Conservation (phyloP, 2,797 vertebrate genomes). For the Leptatherina wallacei region DNA sequence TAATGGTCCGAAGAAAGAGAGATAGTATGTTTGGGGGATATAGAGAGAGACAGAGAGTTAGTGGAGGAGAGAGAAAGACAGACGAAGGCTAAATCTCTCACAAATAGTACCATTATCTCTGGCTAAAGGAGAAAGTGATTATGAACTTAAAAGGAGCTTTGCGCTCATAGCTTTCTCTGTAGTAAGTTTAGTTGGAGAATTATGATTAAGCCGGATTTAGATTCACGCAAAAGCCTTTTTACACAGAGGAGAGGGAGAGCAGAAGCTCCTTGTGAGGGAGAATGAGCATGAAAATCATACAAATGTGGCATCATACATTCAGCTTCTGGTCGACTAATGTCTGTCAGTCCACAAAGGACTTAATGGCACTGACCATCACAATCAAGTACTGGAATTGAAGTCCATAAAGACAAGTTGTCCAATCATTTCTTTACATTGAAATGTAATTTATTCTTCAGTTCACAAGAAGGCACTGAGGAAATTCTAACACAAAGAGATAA, state of each 20-base stretch:
- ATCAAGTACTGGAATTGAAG: not conserved
- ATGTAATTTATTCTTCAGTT: constrained; percentile 4
- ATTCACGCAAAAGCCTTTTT: constrained; percentile 68
- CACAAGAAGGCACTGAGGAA: constrained; percentile 18
- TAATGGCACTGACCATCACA: not conserved
- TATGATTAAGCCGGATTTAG: constrained; percentile 77
- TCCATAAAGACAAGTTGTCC: not conserved
- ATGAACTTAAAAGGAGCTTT: constrained; percentile 83
- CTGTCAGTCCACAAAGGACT: not conserved
- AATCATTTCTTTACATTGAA: not conserved
- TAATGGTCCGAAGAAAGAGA: constrained; percentile 96
- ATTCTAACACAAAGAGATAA: constrained; percentile 58
- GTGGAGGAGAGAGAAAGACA: constrained; percentile 43
- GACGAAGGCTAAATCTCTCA: constrained; percentile 71
- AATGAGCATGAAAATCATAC: constrained; percentile 23
- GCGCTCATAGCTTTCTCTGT: constrained; percentile 70
- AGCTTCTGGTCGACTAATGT: not conserved
- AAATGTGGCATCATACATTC: constrained; percentile 20
- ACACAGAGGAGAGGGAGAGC: constrained; percentile 37
- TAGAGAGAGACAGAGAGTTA: constrained; percentile 42
- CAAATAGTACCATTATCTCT: constrained; percentile 91
- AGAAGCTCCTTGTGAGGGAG: not conserved
- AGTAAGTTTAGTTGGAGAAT: constrained; percentile 81
- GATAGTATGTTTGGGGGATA: constrained; percentile 84
- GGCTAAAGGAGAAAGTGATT: constrained; percentile 87